These are phyloP conservation scores for Proctacanthus coquilletti DNA, from an alignment of 1,140 invertebrate genomes.

Conservation along the genomic window DNA sequence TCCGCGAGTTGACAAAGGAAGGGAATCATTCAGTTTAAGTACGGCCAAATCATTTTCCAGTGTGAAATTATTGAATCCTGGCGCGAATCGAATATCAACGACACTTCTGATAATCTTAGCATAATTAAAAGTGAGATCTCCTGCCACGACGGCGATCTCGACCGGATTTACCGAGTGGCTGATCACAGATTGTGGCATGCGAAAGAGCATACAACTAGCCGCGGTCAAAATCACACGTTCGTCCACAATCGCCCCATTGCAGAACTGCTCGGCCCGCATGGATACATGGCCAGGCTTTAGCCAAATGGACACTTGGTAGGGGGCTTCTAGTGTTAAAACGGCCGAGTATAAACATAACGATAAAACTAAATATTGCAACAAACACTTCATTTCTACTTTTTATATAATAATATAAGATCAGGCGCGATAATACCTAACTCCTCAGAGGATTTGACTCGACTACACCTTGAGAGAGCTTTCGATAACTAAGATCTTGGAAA, in stretches of 20 bases:
- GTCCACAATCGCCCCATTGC: slow-evolving; percentile 7
- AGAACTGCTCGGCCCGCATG: slow-evolving; percentile 5
- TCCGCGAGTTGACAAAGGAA: slow-evolving; percentile 4
- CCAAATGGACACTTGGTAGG: slow-evolving; percentile 7
- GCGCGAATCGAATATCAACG: slow-evolving; percentile 4
- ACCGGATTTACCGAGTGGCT: neutral
- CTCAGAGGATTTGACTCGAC: no score
- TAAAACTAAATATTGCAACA: no score
- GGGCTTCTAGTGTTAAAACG: no score
- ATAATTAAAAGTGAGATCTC: slow-evolving; percentile 1
- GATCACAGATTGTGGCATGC: neutral
- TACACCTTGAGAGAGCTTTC: no score
- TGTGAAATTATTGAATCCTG: slow-evolving; percentile 6
- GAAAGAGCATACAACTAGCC: slow-evolving; percentile 5
- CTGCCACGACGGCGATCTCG: slow-evolving; percentile 1
- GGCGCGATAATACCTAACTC: no score
- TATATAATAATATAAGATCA: no score
- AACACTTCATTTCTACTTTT: no score
- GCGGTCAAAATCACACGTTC: slow-evolving; percentile 6
- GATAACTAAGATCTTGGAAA: no score
- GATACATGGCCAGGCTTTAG: slow-evolving; percentile 5
- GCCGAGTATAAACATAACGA: no score
- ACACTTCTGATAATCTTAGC: neutral
- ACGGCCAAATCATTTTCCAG: slow-evolving; percentile 9
- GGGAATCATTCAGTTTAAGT: slow-evolving; percentile 4